Conservation (phyloP, 2,113 vertebrate species). For the Tachycineta bicolor region DNA sequence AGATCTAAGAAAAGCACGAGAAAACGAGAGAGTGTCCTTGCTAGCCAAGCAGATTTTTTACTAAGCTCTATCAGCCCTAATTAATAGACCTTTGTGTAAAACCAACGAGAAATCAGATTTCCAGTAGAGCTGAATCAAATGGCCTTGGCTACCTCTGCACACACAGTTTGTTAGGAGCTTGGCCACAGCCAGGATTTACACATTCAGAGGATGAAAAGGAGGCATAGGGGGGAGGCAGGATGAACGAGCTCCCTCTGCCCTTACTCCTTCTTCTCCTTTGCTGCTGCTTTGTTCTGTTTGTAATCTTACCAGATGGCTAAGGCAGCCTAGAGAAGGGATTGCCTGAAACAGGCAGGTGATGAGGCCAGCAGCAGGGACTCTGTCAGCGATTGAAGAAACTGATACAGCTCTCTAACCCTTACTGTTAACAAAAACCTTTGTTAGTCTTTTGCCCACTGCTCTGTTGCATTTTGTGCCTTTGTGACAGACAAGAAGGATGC, state of each 20-base stretch:
- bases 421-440: slow-evolving; percentile 22
- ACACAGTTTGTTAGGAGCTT: slow-evolving; percentile 47
- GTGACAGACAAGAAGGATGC: neutral
- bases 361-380: slow-evolving; percentile 56
- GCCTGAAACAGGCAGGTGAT: slow-evolving; percentile 59
- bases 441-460: slow-evolving; percentile 4
- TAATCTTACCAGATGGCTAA: slow-evolving; percentile 61
- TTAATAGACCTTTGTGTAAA: slow-evolving; percentile 81
- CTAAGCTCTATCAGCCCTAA: slow-evolving; percentile 78
- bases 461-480: neutral
- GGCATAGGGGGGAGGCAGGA: neutral
- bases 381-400: neutral
- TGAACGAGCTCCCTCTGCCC: neutral
- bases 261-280: neutral
- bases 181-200: slow-evolving; percentile 21
- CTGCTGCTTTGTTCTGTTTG: slow-evolving; percentile 57
- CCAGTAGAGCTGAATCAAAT: slow-evolving; percentile 75
- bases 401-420: slow-evolving; percentile 17
- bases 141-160: slow-evolving; percentile 68
- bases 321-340: slow-evolving; percentile 41
- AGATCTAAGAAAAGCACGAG: slow-evolving; percentile 77
- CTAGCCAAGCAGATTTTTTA: slow-evolving; percentile 80
- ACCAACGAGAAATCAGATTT: slow-evolving; percentile 76
- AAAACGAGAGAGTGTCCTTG: slow-evolving; percentile 59
- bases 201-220: slow-evolving; percentile 32